phyloP scores from a whole-genome alignment of 2,888 invertebrate species.

The Pomacea canaliculata region DNA sequence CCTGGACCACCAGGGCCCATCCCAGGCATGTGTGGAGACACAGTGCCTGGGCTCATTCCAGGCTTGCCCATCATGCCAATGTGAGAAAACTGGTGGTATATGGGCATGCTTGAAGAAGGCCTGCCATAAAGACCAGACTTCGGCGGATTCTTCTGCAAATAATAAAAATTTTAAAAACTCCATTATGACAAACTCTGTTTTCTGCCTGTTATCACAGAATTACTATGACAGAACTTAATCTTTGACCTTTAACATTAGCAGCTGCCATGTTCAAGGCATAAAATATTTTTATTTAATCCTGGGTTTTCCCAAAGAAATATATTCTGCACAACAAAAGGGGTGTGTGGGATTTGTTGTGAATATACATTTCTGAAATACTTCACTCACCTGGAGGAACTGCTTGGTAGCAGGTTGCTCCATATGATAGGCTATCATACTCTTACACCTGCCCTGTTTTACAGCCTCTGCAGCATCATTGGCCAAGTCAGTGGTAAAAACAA shows the following conservation, averaged over 20 bases:
- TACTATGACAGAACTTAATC: too few species aligned
- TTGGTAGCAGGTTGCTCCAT: constrained; percentile 94
- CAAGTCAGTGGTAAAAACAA: constrained; percentile 93
- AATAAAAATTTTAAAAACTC: background rate
- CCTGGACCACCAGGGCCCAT: constrained; percentile 35
- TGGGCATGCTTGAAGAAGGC: background rate
- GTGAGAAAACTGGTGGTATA: background rate
- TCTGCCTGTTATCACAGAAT: too few species aligned
- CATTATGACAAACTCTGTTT: background rate
- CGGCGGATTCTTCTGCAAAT: constrained; percentile 27
- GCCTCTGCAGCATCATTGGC: constrained; percentile 96
- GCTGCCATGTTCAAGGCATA: too few species aligned
- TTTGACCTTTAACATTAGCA: too few species aligned
- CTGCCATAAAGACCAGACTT: constrained; percentile 17
- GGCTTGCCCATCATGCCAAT: constrained; percentile 49
- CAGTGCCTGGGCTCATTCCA: constrained; percentile 34
- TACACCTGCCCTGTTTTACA: constrained; percentile 88
- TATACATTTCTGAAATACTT: background rate
- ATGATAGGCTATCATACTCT: constrained; percentile 93
- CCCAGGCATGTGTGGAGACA: constrained; percentile 16
- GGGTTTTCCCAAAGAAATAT: too few species aligned
- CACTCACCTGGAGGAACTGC: constrained; percentile 87
- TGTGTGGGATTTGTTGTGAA: too few species aligned
- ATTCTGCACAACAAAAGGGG: too few species aligned
- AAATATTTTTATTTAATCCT: too few species aligned